Evolutionary conservation across 1,140 invertebrate species (phyloP), one percentile per base, ranked within the genome.

Genomic region (Metopolophium dirhodum): DNA sequence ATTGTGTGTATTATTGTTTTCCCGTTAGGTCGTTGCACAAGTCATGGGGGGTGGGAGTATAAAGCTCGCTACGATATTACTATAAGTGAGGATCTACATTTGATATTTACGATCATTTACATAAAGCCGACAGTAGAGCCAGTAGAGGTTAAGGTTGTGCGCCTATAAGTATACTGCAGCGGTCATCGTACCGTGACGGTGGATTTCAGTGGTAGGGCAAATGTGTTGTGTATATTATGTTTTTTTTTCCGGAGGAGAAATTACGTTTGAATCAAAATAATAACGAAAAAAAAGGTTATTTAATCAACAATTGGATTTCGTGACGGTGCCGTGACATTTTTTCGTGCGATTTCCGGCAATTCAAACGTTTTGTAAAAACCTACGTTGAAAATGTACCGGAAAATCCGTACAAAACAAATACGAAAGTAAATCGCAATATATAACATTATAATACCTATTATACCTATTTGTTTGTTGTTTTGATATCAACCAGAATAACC

Each of bases 241-340:
- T 35, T 90, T 22, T 45, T 89, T 47, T 61, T 54, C 49, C 49
- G 18, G n/a, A 51, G 51, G n/a, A 89, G 35, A 90, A 90, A 57
- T 61, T 41, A 61, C 35, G 54, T 41, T 51, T 30, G 88, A 90
- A 90, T 90, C n/a, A 11, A 90, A 90, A 90, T 90, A 54, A 89
- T 57, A 54, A 41, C 3, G 51, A 51, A 57, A 41, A 54, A 47
- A 57, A 57, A 20, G n/a, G 11, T 89, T 37, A 90, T 90, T 57
- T 90, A 41, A 90, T 90, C 35, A 41, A 11, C 22, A 41, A 90
- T 41, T 41, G 51, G 88, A 90, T 90, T 61, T 90, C 49, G 88
- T 90, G 88, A 90, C 51, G 87, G 87, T 89, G 35, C 87, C 87
- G 87, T 90, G 88, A 88, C 87, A 51, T 49, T n/a, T 49, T 51